Evolutionary conservation across 2,113 vertebrate species (phyloP).

Genomic region (Hippocampus comes): DNA sequence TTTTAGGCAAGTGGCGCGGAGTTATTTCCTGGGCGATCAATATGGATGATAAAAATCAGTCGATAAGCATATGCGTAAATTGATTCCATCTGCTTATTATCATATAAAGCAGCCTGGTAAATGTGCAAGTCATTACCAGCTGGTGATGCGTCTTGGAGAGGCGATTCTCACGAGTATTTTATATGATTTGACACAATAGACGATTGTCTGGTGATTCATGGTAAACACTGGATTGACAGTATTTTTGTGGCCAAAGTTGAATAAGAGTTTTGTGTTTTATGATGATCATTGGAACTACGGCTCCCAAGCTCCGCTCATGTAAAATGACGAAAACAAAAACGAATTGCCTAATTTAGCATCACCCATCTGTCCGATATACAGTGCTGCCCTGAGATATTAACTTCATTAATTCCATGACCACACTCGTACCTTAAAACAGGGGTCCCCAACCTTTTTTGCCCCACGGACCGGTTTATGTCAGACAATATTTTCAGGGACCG

Average conservation of each 20-base stretch:
- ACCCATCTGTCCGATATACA: background rate
- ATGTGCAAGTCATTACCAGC: conserved; percentile 69
- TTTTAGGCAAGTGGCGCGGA: conserved; percentile 44
- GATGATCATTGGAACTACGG: background rate
- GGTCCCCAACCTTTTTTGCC: too few relatives aligned
- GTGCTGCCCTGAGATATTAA: background rate
- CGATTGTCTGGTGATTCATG: background rate
- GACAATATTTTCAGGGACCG: too few relatives aligned
- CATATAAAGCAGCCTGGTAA: conserved; percentile 77
- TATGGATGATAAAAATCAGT: conserved; percentile 54
- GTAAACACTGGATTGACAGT: background rate
- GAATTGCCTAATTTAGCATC: background rate
- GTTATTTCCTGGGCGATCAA: conserved; percentile 66
- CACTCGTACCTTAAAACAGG: too few relatives aligned
- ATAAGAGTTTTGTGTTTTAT: background rate
- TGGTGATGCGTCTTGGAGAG: background rate
- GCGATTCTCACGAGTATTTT: background rate
- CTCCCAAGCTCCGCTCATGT: background rate
- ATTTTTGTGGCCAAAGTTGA: background rate
- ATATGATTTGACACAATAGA: background rate
- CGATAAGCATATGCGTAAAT: conserved; percentile 79
- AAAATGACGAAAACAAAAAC: background rate
- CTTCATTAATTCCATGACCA: too few relatives aligned
- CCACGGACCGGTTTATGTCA: too few relatives aligned
- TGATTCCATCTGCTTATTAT: conserved; percentile 74